Conservation (phyloP, 2,888 invertebrate species). For the Halocaridina rubra region DNA sequence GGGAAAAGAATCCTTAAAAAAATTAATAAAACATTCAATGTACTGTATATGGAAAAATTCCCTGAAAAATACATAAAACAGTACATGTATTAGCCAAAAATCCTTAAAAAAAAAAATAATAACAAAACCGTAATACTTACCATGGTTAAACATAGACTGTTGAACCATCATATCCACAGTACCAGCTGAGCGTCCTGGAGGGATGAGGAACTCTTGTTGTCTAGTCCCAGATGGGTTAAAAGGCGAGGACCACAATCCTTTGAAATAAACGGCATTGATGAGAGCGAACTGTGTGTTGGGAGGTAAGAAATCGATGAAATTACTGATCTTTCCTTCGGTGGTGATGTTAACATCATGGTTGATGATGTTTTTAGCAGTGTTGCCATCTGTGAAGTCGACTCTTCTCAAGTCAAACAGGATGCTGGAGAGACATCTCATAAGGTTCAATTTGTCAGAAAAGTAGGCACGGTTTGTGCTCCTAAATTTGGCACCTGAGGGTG, state of each 20-base stretch:
- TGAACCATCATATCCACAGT: slow-evolving; percentile 31
- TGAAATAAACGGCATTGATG: slow-evolving; percentile 64
- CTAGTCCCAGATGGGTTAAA: slow-evolving; percentile 42
- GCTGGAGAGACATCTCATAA: background rate
- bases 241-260: slow-evolving; percentile 60
- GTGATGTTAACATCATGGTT: slow-evolving; percentile 5
- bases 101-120: no score
- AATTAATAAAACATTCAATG: no score
- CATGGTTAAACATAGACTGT: background rate
- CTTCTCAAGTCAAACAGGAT: background rate
- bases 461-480: slow-evolving; percentile 8
- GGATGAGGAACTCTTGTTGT: slow-evolving; percentile 13
- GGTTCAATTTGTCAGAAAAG: background rate
- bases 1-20: no score
- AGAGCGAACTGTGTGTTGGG: slow-evolving; percentile 13
- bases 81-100: no score
- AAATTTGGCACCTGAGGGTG: background rate
- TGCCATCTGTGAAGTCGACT: background rate
- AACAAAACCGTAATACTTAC: background rate
- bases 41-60: no score
- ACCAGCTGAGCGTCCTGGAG: background rate
- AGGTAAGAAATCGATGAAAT: slow-evolving; percentile 4
- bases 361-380: background rate
- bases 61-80: no score
- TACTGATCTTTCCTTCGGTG: slow-evolving; percentile 10